Percentiles rank a stretch among this genome's conserved stretches.
Conservation (phyloP, 1,140 invertebrate species). For the Calliphora vicina region DNA sequence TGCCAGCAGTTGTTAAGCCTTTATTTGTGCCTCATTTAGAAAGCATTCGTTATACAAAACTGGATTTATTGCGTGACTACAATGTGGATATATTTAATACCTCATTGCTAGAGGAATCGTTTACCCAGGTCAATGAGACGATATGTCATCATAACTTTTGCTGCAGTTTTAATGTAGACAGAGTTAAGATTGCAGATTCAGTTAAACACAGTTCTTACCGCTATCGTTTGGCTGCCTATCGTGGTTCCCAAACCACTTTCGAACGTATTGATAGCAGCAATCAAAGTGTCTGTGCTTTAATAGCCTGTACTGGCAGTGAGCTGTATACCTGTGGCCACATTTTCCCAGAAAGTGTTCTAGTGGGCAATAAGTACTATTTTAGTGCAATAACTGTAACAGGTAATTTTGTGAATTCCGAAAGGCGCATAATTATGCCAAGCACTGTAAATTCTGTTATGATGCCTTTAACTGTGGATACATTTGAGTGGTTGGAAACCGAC, state of each 20-base stretch:
- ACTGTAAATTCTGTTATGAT: conserved; percentile 48
- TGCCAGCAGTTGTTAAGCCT: conserved; percentile 16
- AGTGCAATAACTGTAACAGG: conserved; percentile 44
- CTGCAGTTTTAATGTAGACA: conserved; percentile 38
- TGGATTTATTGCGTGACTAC: conserved; percentile 49
- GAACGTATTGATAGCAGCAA: conserved; percentile 55
- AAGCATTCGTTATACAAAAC: conserved; percentile 41
- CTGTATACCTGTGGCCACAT: conserved; percentile 54
- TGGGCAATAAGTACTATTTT: conserved; percentile 48
- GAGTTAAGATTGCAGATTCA: not conserved
- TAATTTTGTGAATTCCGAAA: conserved; percentile 44
- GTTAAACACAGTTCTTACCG: conserved; percentile 43
- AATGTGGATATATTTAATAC: conserved; percentile 53
- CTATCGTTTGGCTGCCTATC: conserved; percentile 63
- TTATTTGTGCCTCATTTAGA: conserved; percentile 40
- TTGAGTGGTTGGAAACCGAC: conserved; percentile 43
- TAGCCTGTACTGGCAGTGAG: conserved; percentile 56
- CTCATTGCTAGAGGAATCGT: conserved; percentile 40
- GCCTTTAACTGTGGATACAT: conserved; percentile 49
- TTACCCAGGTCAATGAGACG: not conserved
- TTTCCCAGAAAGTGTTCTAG: conserved; percentile 39
- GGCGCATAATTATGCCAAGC: conserved; percentile 22
- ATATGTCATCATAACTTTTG: conserved; percentile 38
- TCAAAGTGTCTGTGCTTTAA: conserved; percentile 62
- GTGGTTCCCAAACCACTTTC: conserved; percentile 47